phyloP scores from a whole-genome alignment of 2,797 vertebrate species.

The Crenuchus spilurus region DNA sequence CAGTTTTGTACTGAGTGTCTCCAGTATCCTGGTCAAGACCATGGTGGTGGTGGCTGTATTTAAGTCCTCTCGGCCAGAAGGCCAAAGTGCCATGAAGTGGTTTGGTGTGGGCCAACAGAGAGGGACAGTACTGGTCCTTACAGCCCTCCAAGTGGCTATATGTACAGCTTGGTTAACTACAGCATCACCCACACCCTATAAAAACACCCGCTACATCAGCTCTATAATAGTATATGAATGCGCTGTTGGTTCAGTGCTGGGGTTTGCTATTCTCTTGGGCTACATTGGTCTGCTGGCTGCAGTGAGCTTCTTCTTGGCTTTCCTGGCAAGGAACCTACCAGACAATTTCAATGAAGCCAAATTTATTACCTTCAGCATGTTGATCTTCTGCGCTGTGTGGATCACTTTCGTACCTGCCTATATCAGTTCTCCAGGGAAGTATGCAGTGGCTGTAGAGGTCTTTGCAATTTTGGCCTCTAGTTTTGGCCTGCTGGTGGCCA shows the following conservation, averaged over 20 bases:
- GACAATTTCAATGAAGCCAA: constrained; percentile 58
- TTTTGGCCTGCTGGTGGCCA: constrained; percentile 54
- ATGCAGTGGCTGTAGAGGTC: constrained; percentile 49
- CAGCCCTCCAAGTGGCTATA: constrained; percentile 47
- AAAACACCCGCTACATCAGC: constrained; percentile 48
- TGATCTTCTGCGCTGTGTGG: constrained; percentile 58
- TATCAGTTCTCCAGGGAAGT: constrained; percentile 55
- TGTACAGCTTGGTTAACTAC: constrained; percentile 46
- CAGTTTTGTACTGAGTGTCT: constrained; percentile 55
- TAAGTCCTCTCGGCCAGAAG: constrained; percentile 47
- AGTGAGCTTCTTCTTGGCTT: constrained; percentile 48
- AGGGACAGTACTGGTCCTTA: constrained; percentile 47
- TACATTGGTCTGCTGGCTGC: constrained; percentile 53
- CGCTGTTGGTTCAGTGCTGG: constrained; percentile 41
- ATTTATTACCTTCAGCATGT: constrained; percentile 58
- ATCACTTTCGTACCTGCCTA: constrained; percentile 53
- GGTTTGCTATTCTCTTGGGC: constrained; percentile 41
- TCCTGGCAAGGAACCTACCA: constrained; percentile 55
- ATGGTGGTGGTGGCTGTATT: constrained; percentile 55
- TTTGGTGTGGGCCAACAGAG: constrained; percentile 54
- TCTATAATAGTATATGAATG: constrained; percentile 52
- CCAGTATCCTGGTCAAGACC: constrained; percentile 59
- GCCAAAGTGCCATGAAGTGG: constrained; percentile 50
- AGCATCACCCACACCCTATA: constrained; percentile 47
- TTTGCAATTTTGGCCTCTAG: constrained; percentile 55